Evolutionary conservation across 2,113 vertebrate species (phyloP), one percentile per base, ranked within the genome.

Genomic region (Labeo catla): DNA sequence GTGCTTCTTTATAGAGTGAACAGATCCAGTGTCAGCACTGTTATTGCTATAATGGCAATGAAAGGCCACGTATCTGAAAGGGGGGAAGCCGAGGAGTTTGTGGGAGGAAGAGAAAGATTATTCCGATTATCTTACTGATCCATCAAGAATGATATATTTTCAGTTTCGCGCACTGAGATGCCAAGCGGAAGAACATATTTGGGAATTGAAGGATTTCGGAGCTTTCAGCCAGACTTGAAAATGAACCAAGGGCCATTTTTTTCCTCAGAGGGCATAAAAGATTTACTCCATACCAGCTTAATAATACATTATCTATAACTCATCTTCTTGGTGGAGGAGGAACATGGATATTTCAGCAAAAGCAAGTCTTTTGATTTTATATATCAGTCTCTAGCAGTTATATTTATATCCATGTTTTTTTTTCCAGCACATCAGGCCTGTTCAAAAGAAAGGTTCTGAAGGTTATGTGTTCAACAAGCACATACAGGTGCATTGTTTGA

Each of bases 261-360:
- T 52, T 57, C 63, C 47, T 81, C 74, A 28, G 65, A 85, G 43
- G 49, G 70, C 77, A 87, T 89, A 76, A 89, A 87, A 86, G 74
- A 89, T 89, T 89, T 63, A 87, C 79, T 81, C 61, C 23, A 36
- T 63, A 59, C 65, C 23, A 19, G 49, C 28, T 89, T 86, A 89
- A 89, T 89, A 88, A 89, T 88, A 83, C 52, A 89, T 86, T 52
- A 77, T 79, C 36, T 81, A 84, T 89, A 85, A 89, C 49, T 89
- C 86, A 87, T 82, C 73, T 68, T 66, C 65, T 84, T 72, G 19
- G 34, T 59, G 8, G 19, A 86, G 81, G 15, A 52, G 61, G 77
- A 45, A 84, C 43, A 19, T 73, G n/a, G 61, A 89, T 81, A 74
- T 86, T 86, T 86, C 84, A 86, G 57, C 4, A 80, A 74, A 80